Conservation (phyloP, 2,113 vertebrate species). For the Aleadryas rufinucha region DNA sequence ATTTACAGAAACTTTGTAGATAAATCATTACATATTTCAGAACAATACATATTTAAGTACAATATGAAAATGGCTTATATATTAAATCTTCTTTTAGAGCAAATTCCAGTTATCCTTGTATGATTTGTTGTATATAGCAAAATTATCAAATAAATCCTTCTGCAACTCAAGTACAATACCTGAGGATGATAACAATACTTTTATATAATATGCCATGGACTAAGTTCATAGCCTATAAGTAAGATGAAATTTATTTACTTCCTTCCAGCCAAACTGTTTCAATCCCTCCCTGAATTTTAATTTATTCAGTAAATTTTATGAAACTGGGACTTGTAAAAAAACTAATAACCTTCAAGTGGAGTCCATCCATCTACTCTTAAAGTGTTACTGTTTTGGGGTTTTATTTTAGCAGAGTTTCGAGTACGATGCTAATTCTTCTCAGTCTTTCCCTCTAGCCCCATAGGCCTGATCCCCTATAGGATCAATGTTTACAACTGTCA, state of each 20-base stretch:
- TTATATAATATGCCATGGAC: neutral
- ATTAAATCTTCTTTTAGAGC: neutral
- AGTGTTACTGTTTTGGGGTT: neutral
- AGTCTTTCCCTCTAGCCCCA: neutral
- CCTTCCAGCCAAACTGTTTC: neutral
- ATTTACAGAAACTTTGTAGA: neutral
- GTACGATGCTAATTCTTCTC: neutral
- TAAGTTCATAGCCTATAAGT: neutral
- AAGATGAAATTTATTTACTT: neutral
- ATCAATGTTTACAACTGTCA: neutral
- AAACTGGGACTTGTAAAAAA: neutral
- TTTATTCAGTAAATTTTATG: neutral
- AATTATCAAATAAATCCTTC: neutral
- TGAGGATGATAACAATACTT: neutral
- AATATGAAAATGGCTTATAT: neutral
- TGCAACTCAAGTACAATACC: neutral
- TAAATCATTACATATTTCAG: neutral
- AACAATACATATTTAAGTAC: neutral
- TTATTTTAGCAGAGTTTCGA: neutral
- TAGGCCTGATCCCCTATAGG: neutral
- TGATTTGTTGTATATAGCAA: neutral
- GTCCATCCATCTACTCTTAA: neutral
- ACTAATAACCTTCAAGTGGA: neutral
- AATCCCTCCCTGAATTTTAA: neutral
- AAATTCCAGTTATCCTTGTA: neutral